Evolutionary conservation across 2,113 vertebrate species (phyloP), one percentile per base, ranked within the genome.

Genomic region (Platichthys flesus): DNA sequence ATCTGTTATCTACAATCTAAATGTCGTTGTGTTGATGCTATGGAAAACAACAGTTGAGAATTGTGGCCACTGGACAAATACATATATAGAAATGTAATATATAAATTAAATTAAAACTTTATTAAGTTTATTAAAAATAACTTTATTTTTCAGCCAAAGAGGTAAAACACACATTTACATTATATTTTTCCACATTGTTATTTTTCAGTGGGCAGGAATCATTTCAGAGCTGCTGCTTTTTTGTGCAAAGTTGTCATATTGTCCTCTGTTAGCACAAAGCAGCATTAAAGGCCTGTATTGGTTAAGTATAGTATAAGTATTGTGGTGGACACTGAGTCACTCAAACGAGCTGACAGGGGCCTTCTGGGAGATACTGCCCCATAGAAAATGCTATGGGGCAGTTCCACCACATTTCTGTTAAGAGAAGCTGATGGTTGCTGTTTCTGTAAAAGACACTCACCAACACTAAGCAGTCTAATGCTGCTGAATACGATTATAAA

Each of bases 401-500:
- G 40, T 77, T 79, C 78, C 37, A 62, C 81, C 83, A 81, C 82
- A 79, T 84, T 84, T 73, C 71, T 88, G 78, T 74, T 58, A 56
- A 72, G 58, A 79, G 83, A 63, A 79, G 89, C 86, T 89, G 90
- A 90, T 73, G 79, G 76, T 58, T 69, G 85, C 78, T 79, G 75
- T 85, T 90, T 85, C 71, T 78, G 35, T 81, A 75, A 85, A 85
- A 18, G 84, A 85, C 89, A 83, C 73, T 79, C 52, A 68, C 70
- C 73, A n/a, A 84, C 81, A 70, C 84, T 26, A 76, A 75, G 60
- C 61, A 28, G 68, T 18, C 78, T 84, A 86, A 86, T 80, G 87
- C 84, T 69, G 86, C 85, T 85, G 86, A 90, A 90, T 87, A 85
- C 76, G 88, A 89, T 85, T 85, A 85, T 58, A 80, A 85, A 78